phyloP scores from a whole-genome alignment of 2,797 vertebrate species.

The Cynopterus sphinx region DNA sequence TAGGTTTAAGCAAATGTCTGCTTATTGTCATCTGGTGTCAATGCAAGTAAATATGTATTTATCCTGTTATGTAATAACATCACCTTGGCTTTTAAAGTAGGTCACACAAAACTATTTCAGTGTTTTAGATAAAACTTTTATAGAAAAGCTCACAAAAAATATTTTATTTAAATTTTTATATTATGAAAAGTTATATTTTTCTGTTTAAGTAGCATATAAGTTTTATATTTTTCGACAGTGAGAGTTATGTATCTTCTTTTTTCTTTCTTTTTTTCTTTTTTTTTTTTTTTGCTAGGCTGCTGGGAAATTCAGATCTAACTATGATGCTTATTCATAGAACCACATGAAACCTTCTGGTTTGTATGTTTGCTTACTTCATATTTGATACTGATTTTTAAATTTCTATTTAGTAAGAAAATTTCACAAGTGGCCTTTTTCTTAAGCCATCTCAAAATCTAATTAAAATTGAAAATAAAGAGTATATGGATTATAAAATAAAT shows the following conservation, averaged over 20 bases:
- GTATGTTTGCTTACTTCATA: neutral
- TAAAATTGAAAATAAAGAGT: neutral
- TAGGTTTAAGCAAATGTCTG: neutral
- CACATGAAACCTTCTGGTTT: neutral
- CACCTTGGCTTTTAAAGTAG: neutral
- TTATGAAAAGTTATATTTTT: neutral
- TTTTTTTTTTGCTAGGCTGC: neutral
- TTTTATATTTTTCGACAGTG: neutral
- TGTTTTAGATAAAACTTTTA: neutral
- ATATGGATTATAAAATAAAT: neutral
- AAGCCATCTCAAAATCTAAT: neutral
- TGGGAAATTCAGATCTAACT: neutral
- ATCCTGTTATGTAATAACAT: neutral
- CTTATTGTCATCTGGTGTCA: neutral
- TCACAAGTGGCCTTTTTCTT: neutral
- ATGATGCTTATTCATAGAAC: neutral
- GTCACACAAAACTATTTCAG: neutral
- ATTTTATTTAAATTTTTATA: constrained; percentile 15
- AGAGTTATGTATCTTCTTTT: neutral
- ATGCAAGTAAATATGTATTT: neutral
- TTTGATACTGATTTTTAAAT: neutral
- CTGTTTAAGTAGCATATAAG: neutral
- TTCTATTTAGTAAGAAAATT: neutral
- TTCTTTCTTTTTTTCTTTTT: neutral
- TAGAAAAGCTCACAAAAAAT: neutral